Percentiles rank a stretch among this genome's conserved stretches.
These are phyloP conservation scores for Polyergus mexicanus DNA, from an alignment of 1,140 invertebrate genomes.

Conservation along the genomic window DNA sequence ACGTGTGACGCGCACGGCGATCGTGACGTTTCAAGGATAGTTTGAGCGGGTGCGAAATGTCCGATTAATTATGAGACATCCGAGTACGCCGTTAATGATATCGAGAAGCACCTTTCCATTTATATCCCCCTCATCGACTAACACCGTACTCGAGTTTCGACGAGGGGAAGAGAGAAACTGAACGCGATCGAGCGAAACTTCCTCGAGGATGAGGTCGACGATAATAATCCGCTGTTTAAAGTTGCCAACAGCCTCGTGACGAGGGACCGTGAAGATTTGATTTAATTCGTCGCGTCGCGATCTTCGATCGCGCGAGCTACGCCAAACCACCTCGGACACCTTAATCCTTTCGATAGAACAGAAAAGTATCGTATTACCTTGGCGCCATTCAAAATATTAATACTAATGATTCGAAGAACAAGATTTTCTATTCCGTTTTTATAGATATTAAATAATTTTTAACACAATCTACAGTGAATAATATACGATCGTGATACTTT, in stretches of 20 bases:
- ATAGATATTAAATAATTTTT: not conserved
- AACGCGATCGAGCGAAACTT: conserved; percentile 55
- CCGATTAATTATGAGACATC: conserved; percentile 54
- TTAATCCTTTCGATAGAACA: not conserved
- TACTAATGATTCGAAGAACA: not conserved
- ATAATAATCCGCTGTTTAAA: conserved; percentile 57
- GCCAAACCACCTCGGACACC: not conserved
- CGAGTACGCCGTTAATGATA: conserved; percentile 43
- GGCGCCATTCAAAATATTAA: too few species aligned
- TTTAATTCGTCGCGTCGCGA: conserved; percentile 51
- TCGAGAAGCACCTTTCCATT: conserved; percentile 56
- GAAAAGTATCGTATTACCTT: not conserved
- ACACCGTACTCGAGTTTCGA: conserved; percentile 32
- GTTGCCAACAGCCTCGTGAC: conserved; percentile 54
- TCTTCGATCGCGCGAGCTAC: conserved; percentile 16
- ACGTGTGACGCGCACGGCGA: not conserved
- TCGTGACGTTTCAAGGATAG: conserved; percentile 9
- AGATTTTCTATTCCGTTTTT: not conserved
- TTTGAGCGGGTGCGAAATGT: conserved; percentile 19
- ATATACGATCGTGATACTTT: not conserved
- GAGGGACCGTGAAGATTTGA: conserved; percentile 44
- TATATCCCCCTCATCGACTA: conserved; percentile 51
- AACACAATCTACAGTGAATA: not conserved
- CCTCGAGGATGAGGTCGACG: conserved; percentile 41
- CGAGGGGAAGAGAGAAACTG: not conserved